These are phyloP conservation scores for Augochlora pura DNA, from an alignment of 1,140 invertebrate species.

Conservation along the genomic window DNA sequence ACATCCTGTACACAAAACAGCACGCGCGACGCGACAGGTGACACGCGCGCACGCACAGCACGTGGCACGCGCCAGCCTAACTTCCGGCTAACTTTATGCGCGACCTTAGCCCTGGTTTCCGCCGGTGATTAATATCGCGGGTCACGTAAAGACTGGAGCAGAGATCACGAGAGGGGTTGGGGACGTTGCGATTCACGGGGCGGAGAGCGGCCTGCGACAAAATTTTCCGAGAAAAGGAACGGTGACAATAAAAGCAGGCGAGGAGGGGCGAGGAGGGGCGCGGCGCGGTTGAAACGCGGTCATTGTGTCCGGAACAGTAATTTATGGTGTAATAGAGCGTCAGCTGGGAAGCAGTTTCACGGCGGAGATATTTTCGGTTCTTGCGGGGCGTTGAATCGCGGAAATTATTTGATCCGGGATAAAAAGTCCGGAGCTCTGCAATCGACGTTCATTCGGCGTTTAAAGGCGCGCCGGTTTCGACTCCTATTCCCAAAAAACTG, in stretches of 20 bases:
- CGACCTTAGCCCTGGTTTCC: slow-evolving; percentile 69
- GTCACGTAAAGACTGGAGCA: slow-evolving; percentile 59
- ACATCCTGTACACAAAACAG: too few relatives aligned
- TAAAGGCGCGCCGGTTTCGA: too few relatives aligned
- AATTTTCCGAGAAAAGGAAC: background rate
- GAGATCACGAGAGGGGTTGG: slow-evolving; percentile 39
- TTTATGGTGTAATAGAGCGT: background rate
- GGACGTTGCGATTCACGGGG: slow-evolving; percentile 11
- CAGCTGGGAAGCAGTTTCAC: background rate
- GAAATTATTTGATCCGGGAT: too few relatives aligned
- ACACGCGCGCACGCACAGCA: background rate
- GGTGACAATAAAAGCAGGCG: background rate
- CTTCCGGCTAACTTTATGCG: slow-evolving; percentile 45
- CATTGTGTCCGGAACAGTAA: background rate
- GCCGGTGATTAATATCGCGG: slow-evolving; percentile 61
- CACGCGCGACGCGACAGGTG: background rate
- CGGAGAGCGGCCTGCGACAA: background rate
- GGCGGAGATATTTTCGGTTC: too few relatives aligned
- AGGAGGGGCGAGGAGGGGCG: background rate
- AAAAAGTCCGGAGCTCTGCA: too few relatives aligned
- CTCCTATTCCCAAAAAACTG: too few relatives aligned
- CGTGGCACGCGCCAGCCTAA: slow-evolving; percentile 13
- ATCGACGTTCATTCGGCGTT: too few relatives aligned
- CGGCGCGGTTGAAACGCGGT: background rate
- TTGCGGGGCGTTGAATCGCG: too few relatives aligned